Evolutionary conservation across 2,888 invertebrate species (phyloP).

Genomic region (Cosmia pyralina): DNA sequence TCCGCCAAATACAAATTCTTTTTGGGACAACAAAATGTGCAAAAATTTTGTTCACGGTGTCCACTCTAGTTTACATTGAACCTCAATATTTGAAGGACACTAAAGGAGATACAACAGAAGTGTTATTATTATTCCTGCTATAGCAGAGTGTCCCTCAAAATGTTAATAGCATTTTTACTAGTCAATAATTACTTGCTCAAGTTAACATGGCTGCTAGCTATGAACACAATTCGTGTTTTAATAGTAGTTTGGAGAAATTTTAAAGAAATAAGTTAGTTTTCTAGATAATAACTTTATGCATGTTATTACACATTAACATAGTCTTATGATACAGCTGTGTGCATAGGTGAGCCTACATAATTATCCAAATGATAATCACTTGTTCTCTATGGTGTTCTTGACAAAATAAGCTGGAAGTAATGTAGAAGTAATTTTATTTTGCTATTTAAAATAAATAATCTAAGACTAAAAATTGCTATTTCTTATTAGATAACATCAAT

Average conservation of each 20-base stretch:
- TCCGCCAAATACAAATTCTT: no score
- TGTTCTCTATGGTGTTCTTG: constrained; percentile 56
- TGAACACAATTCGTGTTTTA: constrained; percentile 14
- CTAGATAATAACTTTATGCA: constrained; percentile 59
- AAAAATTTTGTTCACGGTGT: no score
- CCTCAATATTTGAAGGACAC: no score
- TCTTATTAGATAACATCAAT: not conserved
- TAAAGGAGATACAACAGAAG: no score
- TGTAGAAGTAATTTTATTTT: constrained; percentile 72
- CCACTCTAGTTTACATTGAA: no score
- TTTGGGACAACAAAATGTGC: no score
- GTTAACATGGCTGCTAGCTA: constrained; percentile 18
- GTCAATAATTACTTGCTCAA: constrained; percentile 64
- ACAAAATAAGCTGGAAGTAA: constrained; percentile 54
- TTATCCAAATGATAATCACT: constrained; percentile 61
- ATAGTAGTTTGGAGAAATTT: constrained; percentile 26
- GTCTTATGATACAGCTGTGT: constrained; percentile 52
- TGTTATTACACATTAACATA: constrained; percentile 60
- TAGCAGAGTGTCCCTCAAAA: no score
- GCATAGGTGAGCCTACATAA: constrained; percentile 55
- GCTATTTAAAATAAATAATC: constrained; percentile 72
- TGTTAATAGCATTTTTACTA: constrained; percentile 38
- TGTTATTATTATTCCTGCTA: no score
- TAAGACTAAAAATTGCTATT: constrained; percentile 55
- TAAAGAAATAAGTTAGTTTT: constrained; percentile 16